A percentile compares a stretch with the other conserved stretches of the same genome.
These are phyloP conservation scores for Calidris pygmaea DNA, from an alignment of 2,113 vertebrate genomes.

Conservation along the genomic window DNA sequence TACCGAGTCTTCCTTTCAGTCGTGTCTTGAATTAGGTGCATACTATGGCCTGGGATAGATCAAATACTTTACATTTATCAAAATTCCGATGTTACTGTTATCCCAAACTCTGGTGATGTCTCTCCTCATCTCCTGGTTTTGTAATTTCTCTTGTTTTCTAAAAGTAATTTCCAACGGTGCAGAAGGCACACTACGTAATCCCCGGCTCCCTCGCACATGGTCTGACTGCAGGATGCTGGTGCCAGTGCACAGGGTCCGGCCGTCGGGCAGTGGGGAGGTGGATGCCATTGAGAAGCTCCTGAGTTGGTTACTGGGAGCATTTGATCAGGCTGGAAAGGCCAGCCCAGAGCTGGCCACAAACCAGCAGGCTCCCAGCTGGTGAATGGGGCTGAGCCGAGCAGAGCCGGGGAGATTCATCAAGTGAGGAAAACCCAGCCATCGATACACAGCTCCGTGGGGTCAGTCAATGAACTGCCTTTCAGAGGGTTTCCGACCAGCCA, in stretches of 20 bases:
- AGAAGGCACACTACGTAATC: fast-evolving
- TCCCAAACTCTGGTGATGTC: background rate
- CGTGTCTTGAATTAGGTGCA: background rate
- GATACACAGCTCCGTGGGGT: constrained; percentile 1
- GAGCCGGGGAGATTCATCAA: constrained; percentile 25
- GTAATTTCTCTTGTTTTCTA: background rate
- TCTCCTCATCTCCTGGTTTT: background rate
- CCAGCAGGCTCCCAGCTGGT: background rate
- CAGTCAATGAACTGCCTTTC: constrained; percentile 33
- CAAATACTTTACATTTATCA: background rate
- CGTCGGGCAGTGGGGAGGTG: background rate
- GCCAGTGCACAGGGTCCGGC: background rate
- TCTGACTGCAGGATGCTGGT: background rate
- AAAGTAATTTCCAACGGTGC: background rate
- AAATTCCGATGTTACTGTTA: background rate
- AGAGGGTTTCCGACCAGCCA: constrained; percentile 43
- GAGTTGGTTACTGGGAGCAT: background rate
- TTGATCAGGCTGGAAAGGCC: background rate
- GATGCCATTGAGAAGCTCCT: background rate
- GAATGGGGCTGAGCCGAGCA: background rate
- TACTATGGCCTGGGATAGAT: background rate
- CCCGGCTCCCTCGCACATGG: background rate
- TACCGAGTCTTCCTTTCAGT: background rate
- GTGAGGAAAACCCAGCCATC: constrained; percentile 42
- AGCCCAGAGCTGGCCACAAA: background rate